Conservation (phyloP, 2,113 vertebrate species). For the Manacus vitellinus region DNA sequence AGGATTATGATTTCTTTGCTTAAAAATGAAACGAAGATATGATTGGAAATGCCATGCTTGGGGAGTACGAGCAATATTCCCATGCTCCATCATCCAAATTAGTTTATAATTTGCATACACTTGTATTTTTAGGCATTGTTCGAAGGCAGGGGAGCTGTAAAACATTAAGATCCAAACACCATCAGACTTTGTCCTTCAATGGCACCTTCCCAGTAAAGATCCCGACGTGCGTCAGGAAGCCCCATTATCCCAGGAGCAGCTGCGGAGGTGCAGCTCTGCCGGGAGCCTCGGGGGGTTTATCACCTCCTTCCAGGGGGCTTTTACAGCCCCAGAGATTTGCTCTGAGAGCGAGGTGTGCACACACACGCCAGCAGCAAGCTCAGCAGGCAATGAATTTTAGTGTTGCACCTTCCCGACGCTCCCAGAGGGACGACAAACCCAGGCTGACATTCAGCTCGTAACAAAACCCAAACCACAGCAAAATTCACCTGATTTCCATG, state of each 20-base stretch:
- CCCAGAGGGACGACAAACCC: not conserved
- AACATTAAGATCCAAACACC: constrained; percentile 9
- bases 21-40: constrained; percentile 67
- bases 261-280: not conserved
- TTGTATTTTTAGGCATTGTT: constrained; percentile 58
- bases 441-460: not conserved
- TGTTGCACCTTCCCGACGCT: not conserved
- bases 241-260: not conserved
- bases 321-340: not conserved
- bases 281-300: not conserved
- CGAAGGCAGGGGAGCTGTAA: constrained; percentile 43
- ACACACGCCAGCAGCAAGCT: not conserved
- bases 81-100: constrained; percentile 68
- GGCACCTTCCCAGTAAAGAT: not conserved
- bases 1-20: constrained; percentile 74
- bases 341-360: not conserved
- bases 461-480: not conserved
- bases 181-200: constrained; percentile 7
- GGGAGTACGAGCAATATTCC: constrained; percentile 60
- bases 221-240: not conserved
- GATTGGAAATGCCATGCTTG: constrained; percentile 64
- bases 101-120: constrained; percentile 71
- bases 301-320: not conserved
- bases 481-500: not conserved
- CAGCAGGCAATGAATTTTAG: not conserved